Conservation (phyloP, 2,888 invertebrate species). For the Hydraecia micacea region DNA sequence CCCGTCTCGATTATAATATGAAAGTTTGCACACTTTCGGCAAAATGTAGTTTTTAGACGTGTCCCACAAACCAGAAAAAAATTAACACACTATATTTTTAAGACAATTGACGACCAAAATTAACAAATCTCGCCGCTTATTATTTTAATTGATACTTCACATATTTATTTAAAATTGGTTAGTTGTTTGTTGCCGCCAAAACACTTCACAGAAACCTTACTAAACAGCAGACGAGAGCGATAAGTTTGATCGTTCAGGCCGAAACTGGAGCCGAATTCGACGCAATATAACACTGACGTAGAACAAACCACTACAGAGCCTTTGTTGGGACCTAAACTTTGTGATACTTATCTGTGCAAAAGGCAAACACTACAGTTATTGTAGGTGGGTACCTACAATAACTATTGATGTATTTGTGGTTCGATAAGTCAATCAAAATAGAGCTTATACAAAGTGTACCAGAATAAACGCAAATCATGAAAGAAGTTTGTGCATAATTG, state of each 20-base stretch:
- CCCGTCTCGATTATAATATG: not conserved
- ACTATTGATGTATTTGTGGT: not conserved
- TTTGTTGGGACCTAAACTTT: not conserved
- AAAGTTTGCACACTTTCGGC: not conserved
- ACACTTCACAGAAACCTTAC: not conserved
- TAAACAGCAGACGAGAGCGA: not conserved
- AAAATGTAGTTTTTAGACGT: not conserved
- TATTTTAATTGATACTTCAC: not conserved
- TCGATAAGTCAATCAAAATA: not conserved
- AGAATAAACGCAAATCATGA: not conserved
- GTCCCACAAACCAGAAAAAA: not conserved
- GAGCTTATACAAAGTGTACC: not conserved
- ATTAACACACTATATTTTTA: not conserved
- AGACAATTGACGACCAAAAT: not conserved
- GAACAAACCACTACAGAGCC: not conserved
- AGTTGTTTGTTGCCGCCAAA: not conserved
- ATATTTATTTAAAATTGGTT: not conserved
- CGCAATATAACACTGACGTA: constrained; percentile 1
- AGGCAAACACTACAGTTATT: not conserved
- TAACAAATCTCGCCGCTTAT: not conserved
- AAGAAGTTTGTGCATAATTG: not conserved
- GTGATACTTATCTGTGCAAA: not conserved
- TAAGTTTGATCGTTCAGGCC: not conserved
- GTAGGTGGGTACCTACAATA: not conserved
- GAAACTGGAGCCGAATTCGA: not conserved